Evolutionary conservation across 1,140 invertebrate genomes (phyloP), one percentile per base, ranked within the genome.

Genomic region (Brachionus calyciflorus): DNA sequence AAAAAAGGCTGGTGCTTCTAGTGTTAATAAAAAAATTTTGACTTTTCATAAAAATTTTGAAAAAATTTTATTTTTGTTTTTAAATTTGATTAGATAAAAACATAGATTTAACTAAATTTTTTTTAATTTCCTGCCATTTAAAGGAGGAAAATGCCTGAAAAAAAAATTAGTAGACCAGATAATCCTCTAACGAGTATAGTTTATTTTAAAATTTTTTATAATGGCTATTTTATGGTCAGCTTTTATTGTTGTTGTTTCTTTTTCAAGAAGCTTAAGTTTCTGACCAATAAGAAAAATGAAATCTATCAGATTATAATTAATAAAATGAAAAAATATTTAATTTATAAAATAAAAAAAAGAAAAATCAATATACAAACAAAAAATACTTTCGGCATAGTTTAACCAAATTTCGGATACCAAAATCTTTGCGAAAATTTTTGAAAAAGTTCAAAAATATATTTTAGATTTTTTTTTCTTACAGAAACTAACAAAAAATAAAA

Each of bases 351-450:
- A 37, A 37, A 19, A 17, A 28, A 60, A 26, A 37, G 53, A 60
- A 60, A 60, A 60, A 60, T 60, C 55, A 60, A 60, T 60, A 60
- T 30, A 60, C 37, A 60, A 60, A 60, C 55, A 60, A 60, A 37
- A 33, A 37, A 30, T 37, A 19, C 37, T 33, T 28, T 17, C 26
- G n/a, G 30, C 17, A 37, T 60, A 37, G n/a, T 60, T 60, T n/a
- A 60, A 60, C 55, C 55, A 60, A 60, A 33, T 60, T 60, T 60
- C n/a, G 55, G 55, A 60, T 17, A 60, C 55, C 14, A 33, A 6
- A 33, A 9, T 60, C 55, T 28, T 28, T 37, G 28, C 55, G 19
- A 28, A 60, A 28, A 60, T 19, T 37, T 17, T 60, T 19, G 37
- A 60, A 60, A 60, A 37, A 5, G 3, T 37, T 5, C 9, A 37